Percentiles rank a stretch among this genome's conserved stretches.
Conservation (phyloP, 1,140 invertebrate species). For the Drosophila miranda region DNA sequence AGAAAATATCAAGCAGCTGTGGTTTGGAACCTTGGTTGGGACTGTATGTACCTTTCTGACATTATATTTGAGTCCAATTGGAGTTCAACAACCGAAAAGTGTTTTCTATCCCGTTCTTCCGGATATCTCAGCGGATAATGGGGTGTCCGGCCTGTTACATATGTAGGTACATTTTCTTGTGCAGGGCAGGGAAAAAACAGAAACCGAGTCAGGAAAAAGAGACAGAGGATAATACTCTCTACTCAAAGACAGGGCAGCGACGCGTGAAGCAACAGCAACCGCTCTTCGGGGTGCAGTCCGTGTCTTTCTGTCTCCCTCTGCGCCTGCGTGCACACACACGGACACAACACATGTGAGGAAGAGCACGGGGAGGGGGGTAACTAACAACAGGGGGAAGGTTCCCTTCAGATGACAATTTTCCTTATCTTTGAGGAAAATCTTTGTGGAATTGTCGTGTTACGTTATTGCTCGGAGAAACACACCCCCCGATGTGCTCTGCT, state of each 20-base stretch:
- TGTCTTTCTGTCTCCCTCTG: constrained; percentile 7
- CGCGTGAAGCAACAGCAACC: constrained; percentile 35
- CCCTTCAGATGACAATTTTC: constrained; percentile 6
- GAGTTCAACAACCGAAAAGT: no score
- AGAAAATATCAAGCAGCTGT: no score
- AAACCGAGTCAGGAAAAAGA: constrained; percentile 20
- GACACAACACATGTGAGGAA: constrained; percentile 8
- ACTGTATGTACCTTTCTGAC: no score
- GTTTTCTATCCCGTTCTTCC: no score
- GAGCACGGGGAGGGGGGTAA: constrained; percentile 14
- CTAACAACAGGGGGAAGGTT: constrained; percentile 6
- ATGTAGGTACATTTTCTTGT: no score
- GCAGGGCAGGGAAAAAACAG: background rate
- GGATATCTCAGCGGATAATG: no score
- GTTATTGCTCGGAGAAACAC: no score
- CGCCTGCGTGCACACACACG: constrained; percentile 9
- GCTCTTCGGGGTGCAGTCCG: constrained; percentile 55
- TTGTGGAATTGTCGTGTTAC: background rate
- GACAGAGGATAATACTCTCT: constrained; percentile 10
- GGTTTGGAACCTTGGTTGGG: no score
- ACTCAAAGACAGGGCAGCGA: constrained; percentile 36
- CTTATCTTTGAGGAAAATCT: background rate
- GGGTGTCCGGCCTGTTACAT: no score
- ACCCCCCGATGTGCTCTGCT: background rate
- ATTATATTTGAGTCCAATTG: no score